Conservation (phyloP, 1,140 invertebrate genomes). For the Drosophila athabasca region DNA sequence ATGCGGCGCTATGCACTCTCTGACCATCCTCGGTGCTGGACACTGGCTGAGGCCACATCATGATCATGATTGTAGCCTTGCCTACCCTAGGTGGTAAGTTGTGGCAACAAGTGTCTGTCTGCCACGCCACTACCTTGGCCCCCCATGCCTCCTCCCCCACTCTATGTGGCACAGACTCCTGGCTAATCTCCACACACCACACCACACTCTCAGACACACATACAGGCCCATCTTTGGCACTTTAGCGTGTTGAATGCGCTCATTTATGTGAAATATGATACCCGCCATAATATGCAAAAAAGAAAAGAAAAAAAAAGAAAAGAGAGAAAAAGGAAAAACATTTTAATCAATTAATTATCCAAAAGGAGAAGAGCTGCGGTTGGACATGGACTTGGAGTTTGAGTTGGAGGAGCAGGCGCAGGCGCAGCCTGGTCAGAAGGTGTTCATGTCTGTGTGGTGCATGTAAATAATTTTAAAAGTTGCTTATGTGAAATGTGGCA, state of each 20-base stretch:
- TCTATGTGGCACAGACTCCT: too few relatives aligned
- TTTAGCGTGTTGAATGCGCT: constrained; percentile 81
- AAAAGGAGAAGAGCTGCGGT: constrained; percentile 24
- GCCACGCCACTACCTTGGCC: constrained; percentile 34
- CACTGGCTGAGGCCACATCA: constrained; percentile 20
- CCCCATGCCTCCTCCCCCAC: background rate
- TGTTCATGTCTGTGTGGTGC: constrained; percentile 57
- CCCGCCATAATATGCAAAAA: constrained; percentile 76
- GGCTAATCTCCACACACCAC: background rate
- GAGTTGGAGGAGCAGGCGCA: background rate
- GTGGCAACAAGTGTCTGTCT: constrained; percentile 74
- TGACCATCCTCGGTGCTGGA: constrained; percentile 30
- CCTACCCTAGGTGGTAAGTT: constrained; percentile 77
- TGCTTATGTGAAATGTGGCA: constrained; percentile 79
- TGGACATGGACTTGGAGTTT: background rate
- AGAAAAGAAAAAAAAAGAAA: constrained; percentile 8
- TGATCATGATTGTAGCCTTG: constrained; percentile 50
- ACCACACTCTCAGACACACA: background rate
- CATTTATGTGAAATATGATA: constrained; percentile 83
- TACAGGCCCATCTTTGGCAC: constrained; percentile 69
- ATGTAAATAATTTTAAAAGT: constrained; percentile 78
- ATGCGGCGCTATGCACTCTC: constrained; percentile 68
- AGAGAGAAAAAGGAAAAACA: constrained; percentile 50
- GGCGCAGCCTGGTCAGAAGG: constrained; percentile 33
- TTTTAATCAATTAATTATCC: constrained; percentile 82